Percentiles rank a stretch among this genome's conserved stretches.
phyloP scores from a whole-genome alignment of 53 echinoderm and acorn worm genomes.

The Astropecten irregularis region DNA sequence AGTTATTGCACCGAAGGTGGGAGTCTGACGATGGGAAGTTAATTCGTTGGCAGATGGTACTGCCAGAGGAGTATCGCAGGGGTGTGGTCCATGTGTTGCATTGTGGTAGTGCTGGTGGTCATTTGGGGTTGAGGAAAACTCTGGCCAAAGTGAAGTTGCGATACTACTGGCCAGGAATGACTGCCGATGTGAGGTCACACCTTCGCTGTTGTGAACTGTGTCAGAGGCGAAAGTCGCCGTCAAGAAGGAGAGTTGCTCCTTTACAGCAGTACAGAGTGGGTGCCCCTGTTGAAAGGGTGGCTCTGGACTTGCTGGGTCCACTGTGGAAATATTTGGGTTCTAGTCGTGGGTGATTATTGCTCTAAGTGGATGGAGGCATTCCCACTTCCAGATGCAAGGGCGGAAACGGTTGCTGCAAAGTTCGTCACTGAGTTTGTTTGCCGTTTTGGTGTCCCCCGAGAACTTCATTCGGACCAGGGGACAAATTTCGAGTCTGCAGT shows the following conservation, averaged over 20 bases:
- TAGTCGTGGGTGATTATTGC: slow-evolving; percentile 25
- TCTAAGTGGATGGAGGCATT: slow-evolving; percentile 38
- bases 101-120: slow-evolving; percentile 12
- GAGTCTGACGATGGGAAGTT: slow-evolving; percentile 35
- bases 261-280: slow-evolving; percentile 25
- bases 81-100: neutral
- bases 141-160: slow-evolving; percentile 17
- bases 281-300: slow-evolving; percentile 22
- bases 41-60: neutral
- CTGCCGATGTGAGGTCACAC: slow-evolving; percentile 3
- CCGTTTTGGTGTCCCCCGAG: slow-evolving; percentile 25
- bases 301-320: slow-evolving; percentile 3
- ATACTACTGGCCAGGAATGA: slow-evolving; percentile 44
- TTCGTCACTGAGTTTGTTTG: slow-evolving; percentile 24
- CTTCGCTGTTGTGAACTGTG: slow-evolving; percentile 29
- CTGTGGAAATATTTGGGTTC: neutral
- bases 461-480: slow-evolving; percentile 35
- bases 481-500: slow-evolving; percentile 9
- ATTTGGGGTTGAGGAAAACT: slow-evolving; percentile 34
- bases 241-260: neutral
- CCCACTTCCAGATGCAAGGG: slow-evolving; percentile 9
- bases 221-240: slow-evolving; percentile 20
- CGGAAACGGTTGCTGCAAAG: slow-evolving; percentile 28
- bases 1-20: slow-evolving; percentile 15
- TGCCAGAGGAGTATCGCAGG: neutral